A percentile compares a stretch with the other conserved stretches of the same genome.
Conservation (phyloP, 2,113 vertebrate genomes). For the Pycnonotus jocosus region DNA sequence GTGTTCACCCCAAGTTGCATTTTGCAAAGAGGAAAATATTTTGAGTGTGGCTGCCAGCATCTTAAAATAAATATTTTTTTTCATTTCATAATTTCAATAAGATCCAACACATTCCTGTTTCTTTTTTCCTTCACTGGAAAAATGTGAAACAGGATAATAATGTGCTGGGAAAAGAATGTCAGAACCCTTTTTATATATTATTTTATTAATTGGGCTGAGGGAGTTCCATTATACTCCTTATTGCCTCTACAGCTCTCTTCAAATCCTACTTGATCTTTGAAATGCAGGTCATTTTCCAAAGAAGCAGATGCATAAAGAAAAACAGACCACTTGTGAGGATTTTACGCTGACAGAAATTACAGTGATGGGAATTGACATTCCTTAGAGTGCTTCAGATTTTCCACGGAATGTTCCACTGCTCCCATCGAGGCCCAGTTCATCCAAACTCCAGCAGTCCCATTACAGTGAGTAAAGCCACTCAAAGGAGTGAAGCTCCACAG, state of each 20-base stretch:
- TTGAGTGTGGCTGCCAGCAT: not conserved
- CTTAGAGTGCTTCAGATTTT: conserved; percentile 33
- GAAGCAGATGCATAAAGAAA: conserved; percentile 15
- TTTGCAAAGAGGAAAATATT: conserved; percentile 43
- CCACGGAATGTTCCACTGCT: conserved; percentile 20
- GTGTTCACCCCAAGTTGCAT: conserved; percentile 38
- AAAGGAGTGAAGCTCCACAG: not conserved
- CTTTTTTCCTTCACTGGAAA: not conserved
- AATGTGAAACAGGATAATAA: not conserved
- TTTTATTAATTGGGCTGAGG: conserved; percentile 11
- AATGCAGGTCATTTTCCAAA: conserved; percentile 29
- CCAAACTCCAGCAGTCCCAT: not conserved
- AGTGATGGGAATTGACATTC: conserved; percentile 44
- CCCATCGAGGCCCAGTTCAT: not conserved
- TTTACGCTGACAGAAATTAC: not conserved
- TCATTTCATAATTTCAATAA: conserved; percentile 10
- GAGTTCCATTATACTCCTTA: not conserved
- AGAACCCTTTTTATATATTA: not conserved
- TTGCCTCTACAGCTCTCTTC: not conserved
- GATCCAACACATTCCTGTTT: not conserved
- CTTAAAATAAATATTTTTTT: conserved; percentile 16
- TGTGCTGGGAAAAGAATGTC: not conserved
- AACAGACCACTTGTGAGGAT: conserved; percentile 5
- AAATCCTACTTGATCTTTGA: conserved; percentile 36
- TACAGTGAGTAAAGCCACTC: not conserved